Evolutionary conservation across 2,797 vertebrate species (phyloP).

Genomic region (Limnodromus scolopaceus): DNA sequence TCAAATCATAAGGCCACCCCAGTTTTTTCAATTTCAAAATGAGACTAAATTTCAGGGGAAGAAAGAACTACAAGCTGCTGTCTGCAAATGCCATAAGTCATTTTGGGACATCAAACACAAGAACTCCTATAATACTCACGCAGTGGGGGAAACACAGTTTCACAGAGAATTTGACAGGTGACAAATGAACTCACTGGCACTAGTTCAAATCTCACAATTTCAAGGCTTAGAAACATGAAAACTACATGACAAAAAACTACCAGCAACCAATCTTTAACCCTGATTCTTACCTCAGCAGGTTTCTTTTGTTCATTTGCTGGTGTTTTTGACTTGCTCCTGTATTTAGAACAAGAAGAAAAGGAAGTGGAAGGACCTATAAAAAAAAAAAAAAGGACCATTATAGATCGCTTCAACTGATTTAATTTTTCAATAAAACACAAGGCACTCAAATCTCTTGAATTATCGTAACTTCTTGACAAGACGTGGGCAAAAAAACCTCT

Average conservation of each 20-base stretch:
- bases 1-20: background rate
- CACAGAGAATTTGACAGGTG: background rate
- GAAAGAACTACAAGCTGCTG: background rate
- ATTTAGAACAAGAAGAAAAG: constrained; percentile 90
- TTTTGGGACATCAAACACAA: background rate
- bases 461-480: constrained; percentile 7
- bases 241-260: background rate
- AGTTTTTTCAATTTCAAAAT: background rate
- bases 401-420: background rate
- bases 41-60: background rate
- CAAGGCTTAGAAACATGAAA: constrained; percentile 14
- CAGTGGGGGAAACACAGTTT: background rate
- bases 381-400: background rate
- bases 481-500: constrained; percentile 14
- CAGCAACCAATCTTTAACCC: background rate
- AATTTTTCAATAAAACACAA: constrained; percentile 16
- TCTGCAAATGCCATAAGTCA: background rate
- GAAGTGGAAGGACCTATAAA: constrained; percentile 93
- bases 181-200: background rate
- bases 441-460: background rate
- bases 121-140: background rate
- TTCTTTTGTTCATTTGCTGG: constrained; percentile 90
- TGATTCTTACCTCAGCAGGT: constrained; percentile 88
- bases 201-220: background rate
- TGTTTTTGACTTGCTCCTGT: constrained; percentile 90